Evolutionary conservation across 2,888 invertebrate species (phyloP).

Genomic region (Atrina japonica): DNA sequence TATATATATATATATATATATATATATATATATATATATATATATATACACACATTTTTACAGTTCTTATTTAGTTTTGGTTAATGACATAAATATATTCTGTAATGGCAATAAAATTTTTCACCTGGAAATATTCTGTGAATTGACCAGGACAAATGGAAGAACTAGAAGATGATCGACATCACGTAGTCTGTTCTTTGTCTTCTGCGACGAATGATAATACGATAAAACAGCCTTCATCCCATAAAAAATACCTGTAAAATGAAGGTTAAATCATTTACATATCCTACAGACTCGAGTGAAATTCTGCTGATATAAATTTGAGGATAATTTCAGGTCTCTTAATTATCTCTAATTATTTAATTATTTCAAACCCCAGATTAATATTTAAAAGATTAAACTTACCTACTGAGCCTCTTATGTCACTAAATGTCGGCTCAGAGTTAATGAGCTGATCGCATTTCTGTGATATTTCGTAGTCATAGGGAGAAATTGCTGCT

Average conservation of each 20-base stretch:
- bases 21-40: no score
- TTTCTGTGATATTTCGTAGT: conserved; percentile 78
- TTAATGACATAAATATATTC: no score
- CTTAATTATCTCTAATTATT: no score
- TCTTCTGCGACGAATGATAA: conserved; percentile 74
- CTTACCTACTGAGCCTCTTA: conserved; percentile 77
- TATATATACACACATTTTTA: no score
- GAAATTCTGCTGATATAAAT: no score
- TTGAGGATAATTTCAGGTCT: no score
- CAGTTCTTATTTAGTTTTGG: no score
- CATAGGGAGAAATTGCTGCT: conserved; percentile 75
- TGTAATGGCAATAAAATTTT: no score
- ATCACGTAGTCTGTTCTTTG: conserved; percentile 70
- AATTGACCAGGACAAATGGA: conserved; percentile 74
- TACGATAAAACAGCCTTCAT: conserved; percentile 80
- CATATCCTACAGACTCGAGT: no score
- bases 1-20: no score
- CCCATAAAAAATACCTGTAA: conserved; percentile 77
- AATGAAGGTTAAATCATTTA: conserved; percentile 3
- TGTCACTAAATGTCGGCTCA: conserved; percentile 73
- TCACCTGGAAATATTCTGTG: conserved; percentile 73
- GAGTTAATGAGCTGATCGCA: conserved; percentile 77
- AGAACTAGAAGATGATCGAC: conserved; percentile 76
- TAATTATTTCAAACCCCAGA: no score
- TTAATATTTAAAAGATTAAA: background rate